Base-by-base conservation (phyloP, 2,888 invertebrate genomes). In the Thecocarcelia acutangulata region DNA sequence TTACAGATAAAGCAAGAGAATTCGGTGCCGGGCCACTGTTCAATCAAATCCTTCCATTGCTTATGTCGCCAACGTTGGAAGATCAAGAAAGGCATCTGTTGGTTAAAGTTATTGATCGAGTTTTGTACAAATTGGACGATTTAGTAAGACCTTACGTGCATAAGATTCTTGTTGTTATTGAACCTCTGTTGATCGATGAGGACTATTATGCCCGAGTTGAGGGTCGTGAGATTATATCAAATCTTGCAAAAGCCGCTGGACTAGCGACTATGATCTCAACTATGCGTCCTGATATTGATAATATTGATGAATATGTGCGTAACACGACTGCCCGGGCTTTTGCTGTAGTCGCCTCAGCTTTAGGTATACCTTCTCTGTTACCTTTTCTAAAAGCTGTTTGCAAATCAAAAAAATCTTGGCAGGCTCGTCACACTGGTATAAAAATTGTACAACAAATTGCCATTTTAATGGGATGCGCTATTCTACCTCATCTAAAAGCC, bases 391-490 rank as follows among this genome's bases (percentile, higher is more conserved):
- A 99, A 91, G 99, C 99, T 68, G 99, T 99, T 3, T 99, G 99
- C 90, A 95, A 98, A 86, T 98, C 98, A 85, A 99, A 99, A 92
- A 99, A 99, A 91, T 98, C 98, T 0, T 99, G 99, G 99, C 99
- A 99, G 91, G 99, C 96, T 3, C 92, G 96, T 15, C 99, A 99
- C 90, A 99, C 98, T 4, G 99, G 99, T 89, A 99, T 99, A 83
- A 99, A 99, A 92, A 99, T 99, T 89, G 99, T 99, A 0, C 99
- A 99, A 90, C 99, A 99, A 92, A 99, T 99, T 85, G 98, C 99
- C 56, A 99, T 99, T 88, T 92, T 99, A 33, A 99, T 99, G 98
- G 99, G 99, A 8, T 99, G 99, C 90, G 99, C 99, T 33, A 99
- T 99, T 86, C 92, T 99, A 84, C 99, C 99, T 0, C 99, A 99